Base-by-base conservation (phyloP, 2,113 vertebrate species). In the Buteo buteo region DNA sequence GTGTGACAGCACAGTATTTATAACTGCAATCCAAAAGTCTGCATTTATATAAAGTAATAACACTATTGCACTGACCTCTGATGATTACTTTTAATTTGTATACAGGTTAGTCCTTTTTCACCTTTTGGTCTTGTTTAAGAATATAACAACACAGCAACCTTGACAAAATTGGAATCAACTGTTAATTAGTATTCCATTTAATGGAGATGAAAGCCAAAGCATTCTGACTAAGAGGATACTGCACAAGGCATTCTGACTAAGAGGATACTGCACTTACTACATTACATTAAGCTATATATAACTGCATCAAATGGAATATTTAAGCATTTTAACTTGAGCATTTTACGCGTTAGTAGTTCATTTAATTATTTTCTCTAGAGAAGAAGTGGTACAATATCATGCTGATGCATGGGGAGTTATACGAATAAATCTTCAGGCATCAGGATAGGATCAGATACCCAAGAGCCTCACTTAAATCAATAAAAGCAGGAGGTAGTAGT, bases 301-400 rank as follows among this genome's bases (percentile, higher is more conserved):
- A 95, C 95, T 89, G 95, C 86, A 38, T 96, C 97, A 97, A 96
- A 98, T 97, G 94, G 98, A 98, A 98, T 98, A 97, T 92, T 96
- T 97, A 97, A 98, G 94, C 94, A 95, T 96, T 97, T 98, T 97
- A 97, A 96, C 94, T 86, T 65, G 91, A 96, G 95, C 94, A 82
- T 94, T 98, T 98, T 98, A 94, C 92, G 96, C 67, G 16, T 97
- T 98, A 95, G 96, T 76, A 82, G 96, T 97, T 96, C 97, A 83
- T 91, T 97, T 97, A 96, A 97, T 98, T 91, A 66, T 97, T 98
- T 97, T 86, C 97, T 97, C 98, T 49, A 64, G 92, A 96, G 97
- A 96, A 82, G 73, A 64, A 93, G 82, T 26, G 69, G 55, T 96
- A 36, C 82, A 96, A 74, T 85, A 96, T 62, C 97, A 78, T 87